A percentile compares a stretch with the other conserved stretches of the same genome.
phyloP scores from a whole-genome alignment of 35 echinoderm and acorn worm genomes.

The Ptychodera flava region DNA sequence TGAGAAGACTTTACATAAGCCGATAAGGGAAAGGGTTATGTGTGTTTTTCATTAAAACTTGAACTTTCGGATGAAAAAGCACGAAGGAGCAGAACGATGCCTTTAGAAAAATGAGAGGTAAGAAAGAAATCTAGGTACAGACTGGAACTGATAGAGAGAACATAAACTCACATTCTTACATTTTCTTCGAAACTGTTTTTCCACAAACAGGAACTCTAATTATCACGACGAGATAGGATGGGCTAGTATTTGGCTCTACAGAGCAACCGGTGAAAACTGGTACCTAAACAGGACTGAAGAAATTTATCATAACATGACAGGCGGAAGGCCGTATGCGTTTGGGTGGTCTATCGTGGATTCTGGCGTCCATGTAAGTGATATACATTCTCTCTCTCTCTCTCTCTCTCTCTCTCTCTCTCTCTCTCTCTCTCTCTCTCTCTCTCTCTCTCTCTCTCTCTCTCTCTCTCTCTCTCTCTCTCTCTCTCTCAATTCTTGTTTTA shows the following conservation, averaged over 20 bases:
- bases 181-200: no score
- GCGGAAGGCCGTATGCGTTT: neutral
- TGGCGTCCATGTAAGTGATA: neutral
- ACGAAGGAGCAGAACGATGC: no score
- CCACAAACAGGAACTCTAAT: neutral
- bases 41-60: no score
- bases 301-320: neutral
- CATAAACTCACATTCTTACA: no score
- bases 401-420: neutral
- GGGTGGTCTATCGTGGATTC: neutral
- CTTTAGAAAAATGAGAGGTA: no score
- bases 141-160: no score
- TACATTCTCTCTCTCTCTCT: no score
- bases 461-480: neutral
- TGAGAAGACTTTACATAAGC: no score
- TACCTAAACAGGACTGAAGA: neutral
- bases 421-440: neutral
- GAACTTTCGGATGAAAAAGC: no score
- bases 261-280: neutral
- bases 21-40: no score
- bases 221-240: neutral
- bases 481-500: neutral
- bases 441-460: neutral
- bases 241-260: neutral
- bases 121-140: no score